These are phyloP conservation scores for Drusus annulatus DNA, from an alignment of 1,140 invertebrate species.

Conservation along the genomic window DNA sequence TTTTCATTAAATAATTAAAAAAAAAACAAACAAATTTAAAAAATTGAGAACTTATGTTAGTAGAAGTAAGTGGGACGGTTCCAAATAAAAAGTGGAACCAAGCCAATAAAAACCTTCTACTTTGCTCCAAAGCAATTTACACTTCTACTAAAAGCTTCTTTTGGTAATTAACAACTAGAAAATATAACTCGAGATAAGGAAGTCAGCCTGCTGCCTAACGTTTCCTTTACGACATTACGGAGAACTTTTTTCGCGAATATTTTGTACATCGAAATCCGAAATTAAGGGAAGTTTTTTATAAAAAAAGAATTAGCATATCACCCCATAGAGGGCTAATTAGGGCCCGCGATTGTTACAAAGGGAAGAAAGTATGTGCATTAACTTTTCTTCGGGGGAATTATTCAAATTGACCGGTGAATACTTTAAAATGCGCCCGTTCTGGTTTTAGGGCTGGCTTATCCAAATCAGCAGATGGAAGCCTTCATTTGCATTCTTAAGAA, in stretches of 20 bases:
- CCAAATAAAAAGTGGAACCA: neutral
- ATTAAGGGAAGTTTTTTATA: constrained; percentile 58
- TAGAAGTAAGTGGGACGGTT: too few species aligned
- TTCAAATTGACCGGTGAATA: constrained; percentile 54
- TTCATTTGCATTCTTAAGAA: constrained; percentile 8
- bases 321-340: constrained; percentile 58
- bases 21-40: too few species aligned
- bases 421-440: constrained; percentile 37
- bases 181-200: constrained; percentile 57
- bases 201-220: constrained; percentile 41
- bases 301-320: constrained; percentile 58
- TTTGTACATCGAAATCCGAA: constrained; percentile 52
- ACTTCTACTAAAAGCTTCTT: constrained; percentile 52
- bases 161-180: constrained; percentile 58
- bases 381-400: constrained; percentile 57
- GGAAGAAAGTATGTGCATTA: constrained; percentile 57
- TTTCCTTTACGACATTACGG: constrained; percentile 22
- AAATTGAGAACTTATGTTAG: too few species aligned
- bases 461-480: neutral
- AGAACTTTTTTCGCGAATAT: constrained; percentile 49
- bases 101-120: constrained; percentile 26
- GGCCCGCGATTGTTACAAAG: constrained; percentile 54
- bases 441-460: neutral
- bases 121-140: constrained; percentile 49
- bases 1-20: too few species aligned